These are phyloP conservation scores for Paratilapia polleni DNA, from an alignment of 2,113 vertebrate species.

Conservation along the genomic window DNA sequence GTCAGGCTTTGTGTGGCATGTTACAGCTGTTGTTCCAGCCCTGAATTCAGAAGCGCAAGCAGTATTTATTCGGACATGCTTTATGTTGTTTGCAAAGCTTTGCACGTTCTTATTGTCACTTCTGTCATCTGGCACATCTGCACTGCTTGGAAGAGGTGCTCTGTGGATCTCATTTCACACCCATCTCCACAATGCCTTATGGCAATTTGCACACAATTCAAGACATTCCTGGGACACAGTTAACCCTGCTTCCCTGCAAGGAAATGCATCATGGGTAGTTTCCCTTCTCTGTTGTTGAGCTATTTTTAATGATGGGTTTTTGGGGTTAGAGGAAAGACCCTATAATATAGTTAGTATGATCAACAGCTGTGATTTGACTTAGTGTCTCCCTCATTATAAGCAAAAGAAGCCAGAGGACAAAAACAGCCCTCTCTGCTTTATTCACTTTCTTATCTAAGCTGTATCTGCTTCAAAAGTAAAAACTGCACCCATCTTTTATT, in stretches of 20 bases:
- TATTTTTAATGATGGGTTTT: constrained; percentile 49
- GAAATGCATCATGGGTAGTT: constrained; percentile 70
- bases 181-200: background rate
- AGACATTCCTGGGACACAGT: constrained; percentile 54
- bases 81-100: background rate
- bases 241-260: constrained; percentile 28
- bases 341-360: background rate
- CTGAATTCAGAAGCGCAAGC: background rate
- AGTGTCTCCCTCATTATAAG: constrained; percentile 36
- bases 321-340: constrained; percentile 49
- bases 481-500: background rate
- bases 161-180: constrained; percentile 21
- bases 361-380: constrained; percentile 43
- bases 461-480: background rate
- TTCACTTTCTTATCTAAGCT: background rate
- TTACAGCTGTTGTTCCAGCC: constrained; percentile 24
- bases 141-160: background rate
- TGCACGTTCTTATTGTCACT: background rate
- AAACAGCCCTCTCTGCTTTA: background rate
- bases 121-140: background rate
- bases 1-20: background rate
- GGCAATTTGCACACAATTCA: constrained; percentile 39
- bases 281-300: constrained; percentile 47
- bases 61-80: background rate
- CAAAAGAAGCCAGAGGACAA: background rate